Evolutionary conservation across 2,888 invertebrate genomes (phyloP), one percentile per base, ranked within the genome.

Genomic region (Siphlonurus alternatus): DNA sequence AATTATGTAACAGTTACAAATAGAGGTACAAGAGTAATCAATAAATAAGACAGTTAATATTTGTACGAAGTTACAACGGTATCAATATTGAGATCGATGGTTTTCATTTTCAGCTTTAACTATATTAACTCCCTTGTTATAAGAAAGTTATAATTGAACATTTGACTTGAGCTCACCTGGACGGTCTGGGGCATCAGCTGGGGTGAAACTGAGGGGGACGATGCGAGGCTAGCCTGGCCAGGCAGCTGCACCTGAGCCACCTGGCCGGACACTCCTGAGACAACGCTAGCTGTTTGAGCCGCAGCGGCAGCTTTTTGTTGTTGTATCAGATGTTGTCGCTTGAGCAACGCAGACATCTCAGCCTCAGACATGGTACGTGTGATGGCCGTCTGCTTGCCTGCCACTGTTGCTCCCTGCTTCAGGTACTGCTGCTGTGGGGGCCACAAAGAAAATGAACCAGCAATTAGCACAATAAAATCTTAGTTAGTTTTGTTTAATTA

Each of bases 311-410:
- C 65, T 70, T 69, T 38, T 25, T 72, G 75, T 67, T 81, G 81
- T 20, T 63, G 63, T n/a, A 61, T 63, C 64, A 56, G 61, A 61
- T 61, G 67, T 62, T 61, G 67, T 2, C 82, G 77, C 68, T 83
- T 83, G 1, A 84, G 74, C 61, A 84, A 69, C 2, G 82, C 78
- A 18, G 79, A 77, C 78, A 85, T 80, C 69, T 85, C 84, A 1
- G 77, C 76, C 53, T 83, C 83, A 0, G 81, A 79, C 23, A 83
- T 76, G 53, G 81, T 77, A 0, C 74, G 69, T 7, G 72, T 66
- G 23, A 68, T 25, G 25, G 65, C 61, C 15, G 65, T 62, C 56
- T 59, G 53, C 20, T 60, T 61, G 10, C 59, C 22, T 38, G 59
- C 63, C 19, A 59, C 60, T 7, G 24, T 70, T 64, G 77, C 69